These are phyloP conservation scores for Gymnodraco acuticeps DNA, from an alignment of 2,797 vertebrate species.

Conservation along the genomic window DNA sequence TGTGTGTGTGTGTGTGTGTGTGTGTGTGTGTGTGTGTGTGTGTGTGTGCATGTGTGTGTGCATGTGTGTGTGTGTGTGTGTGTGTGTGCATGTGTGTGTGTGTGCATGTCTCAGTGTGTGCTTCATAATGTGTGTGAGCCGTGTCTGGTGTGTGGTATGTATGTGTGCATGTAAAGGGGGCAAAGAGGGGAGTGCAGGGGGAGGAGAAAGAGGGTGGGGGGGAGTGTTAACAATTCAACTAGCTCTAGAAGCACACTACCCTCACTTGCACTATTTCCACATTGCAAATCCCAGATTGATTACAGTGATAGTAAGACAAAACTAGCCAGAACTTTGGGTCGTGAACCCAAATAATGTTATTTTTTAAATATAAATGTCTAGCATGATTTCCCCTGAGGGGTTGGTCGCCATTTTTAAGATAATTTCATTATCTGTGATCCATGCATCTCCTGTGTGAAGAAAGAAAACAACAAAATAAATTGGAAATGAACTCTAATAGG, in stretches of 20 bases:
- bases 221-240: constrained; percentile 76
- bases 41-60: constrained; percentile 34
- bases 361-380: constrained; percentile 57
- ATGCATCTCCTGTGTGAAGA: constrained; percentile 75
- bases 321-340: constrained; percentile 73
- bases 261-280: constrained; percentile 78
- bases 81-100: constrained; percentile 40
- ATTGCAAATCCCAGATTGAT: constrained; percentile 80
- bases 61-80: constrained; percentile 38
- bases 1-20: constrained; percentile 21
- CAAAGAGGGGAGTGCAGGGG: constrained; percentile 40
- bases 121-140: constrained; percentile 29
- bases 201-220: constrained; percentile 43
- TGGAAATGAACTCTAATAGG: constrained; percentile 55
- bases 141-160: constrained; percentile 30
- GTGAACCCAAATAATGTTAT: constrained; percentile 71
- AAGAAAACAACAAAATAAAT: constrained; percentile 32
- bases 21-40: constrained; percentile 41
- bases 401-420: constrained; percentile 61
- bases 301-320: constrained; percentile 81
- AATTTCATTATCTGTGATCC: constrained; percentile 75
- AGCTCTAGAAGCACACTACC: constrained; percentile 84
- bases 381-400: constrained; percentile 64
- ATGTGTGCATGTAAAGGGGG: constrained; percentile 33
- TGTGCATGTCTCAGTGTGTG: constrained; percentile 37